Base-by-base conservation (phyloP, 2,888 invertebrate species). In the Ophion costatus region DNA sequence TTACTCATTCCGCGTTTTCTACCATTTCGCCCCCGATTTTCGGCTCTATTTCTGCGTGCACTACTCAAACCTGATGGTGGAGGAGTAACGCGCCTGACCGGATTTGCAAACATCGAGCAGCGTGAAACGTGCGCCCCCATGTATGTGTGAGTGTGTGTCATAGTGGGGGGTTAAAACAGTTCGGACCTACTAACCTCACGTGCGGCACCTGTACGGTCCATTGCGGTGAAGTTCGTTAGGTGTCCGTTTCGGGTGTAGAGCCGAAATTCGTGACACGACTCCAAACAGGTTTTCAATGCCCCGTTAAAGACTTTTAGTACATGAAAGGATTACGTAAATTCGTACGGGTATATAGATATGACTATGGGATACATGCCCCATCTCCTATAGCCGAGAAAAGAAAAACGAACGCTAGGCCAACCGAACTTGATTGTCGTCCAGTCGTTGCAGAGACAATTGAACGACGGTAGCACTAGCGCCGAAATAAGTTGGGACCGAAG, bases 241-340 rank as follows among this genome's bases (percentile, higher is more conserved):
- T 86, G 84, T 87, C 86, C 82, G 86, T 87, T 87, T 84, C 77
- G 84, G 67, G 75, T 70, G 69, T 64, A 61, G 64, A 77, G 63
- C 64, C 24, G 79, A 76, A 84, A 80, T 81, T 84, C 87, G 87
- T 84, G 87, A 83, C 86, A 79, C 51, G 87, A 84, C 81, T 86
- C 22, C 75, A 64, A 87, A 86, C 81, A 83, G 75, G 76, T 80
- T 84, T 86, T 86, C 83, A 79, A 79, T 84, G 83, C 82, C 73
- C 63, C 74, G 82, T 87, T 84, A 86, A 87, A 81, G 81, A 83
- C 84, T 83, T 84, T 84, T 81, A 80, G 69, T 76, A 71, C 80
- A 61, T 78, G 70, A 75, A 63, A 67, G 67, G 51, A 45, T 80
- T 79, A 76, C 70, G 74, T 71, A 57, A 33, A 63, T 45, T 3